Conservation (phyloP, 2,797 vertebrate genomes). For the Centroberyx gerrardi region DNA sequence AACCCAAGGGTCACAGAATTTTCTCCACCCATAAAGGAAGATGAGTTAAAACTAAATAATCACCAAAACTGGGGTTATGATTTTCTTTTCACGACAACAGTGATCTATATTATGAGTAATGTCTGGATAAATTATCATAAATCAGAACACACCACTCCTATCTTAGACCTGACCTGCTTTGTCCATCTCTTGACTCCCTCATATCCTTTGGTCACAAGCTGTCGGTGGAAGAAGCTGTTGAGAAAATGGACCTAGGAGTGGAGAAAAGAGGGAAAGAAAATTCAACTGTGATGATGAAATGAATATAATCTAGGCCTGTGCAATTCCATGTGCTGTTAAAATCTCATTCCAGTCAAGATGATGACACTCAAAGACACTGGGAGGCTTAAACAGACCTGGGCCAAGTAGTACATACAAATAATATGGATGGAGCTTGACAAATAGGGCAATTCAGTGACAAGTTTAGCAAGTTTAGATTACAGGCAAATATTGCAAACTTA, state of each 20-base stretch:
- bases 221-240: constrained; percentile 99
- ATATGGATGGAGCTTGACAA: too few species aligned
- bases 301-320: not conserved
- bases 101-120: too few species aligned
- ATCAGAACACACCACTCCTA: not conserved
- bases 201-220: constrained; percentile 98
- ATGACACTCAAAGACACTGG: not conserved
- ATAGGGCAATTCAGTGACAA: too few species aligned
- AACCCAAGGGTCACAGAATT: too few species aligned
- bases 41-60: not conserved
- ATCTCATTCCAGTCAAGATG: not conserved
- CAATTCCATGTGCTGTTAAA: not conserved
- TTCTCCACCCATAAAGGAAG: too few species aligned
- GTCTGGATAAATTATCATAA: not conserved
- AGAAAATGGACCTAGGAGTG: constrained; percentile 94
- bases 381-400: not conserved
- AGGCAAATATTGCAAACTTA: not conserved
- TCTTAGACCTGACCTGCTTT: constrained; percentile 89
- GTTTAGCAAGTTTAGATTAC: not conserved
- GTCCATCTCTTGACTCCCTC: constrained; percentile 98
- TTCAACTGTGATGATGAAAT: not conserved
- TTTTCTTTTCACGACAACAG: not conserved
- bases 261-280: not conserved
- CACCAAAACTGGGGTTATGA: not conserved
- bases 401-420: too few species aligned